A percentile compares a stretch with the other conserved stretches of the same genome.
Evolutionary conservation across 2,888 invertebrate species (phyloP).

Genomic region (Leptopterna dolabrata): DNA sequence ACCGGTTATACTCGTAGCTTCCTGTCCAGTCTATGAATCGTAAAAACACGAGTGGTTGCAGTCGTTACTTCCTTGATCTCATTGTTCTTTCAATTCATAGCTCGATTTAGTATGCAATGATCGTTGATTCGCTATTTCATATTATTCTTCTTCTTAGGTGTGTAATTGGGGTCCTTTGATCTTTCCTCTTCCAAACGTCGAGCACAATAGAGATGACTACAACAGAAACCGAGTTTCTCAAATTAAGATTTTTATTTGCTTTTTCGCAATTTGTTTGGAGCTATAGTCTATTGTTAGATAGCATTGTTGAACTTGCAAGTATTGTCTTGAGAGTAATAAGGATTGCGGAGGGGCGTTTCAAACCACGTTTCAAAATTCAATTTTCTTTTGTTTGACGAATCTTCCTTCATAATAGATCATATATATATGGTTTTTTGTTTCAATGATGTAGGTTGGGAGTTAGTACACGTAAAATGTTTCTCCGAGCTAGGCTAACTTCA

Average conservation of each 20-base stretch:
- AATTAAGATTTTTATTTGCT: conserved; percentile 7
- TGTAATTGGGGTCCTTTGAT: neutral
- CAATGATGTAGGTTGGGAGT: neutral
- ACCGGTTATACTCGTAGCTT: too few species aligned
- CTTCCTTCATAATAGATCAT: neutral
- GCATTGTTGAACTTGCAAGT: conserved; percentile 7
- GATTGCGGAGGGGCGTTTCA: neutral
- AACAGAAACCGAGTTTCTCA: neutral
- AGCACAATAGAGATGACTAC: neutral
- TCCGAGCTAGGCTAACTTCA: neutral
- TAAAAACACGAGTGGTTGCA: neutral
- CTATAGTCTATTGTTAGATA: conserved; percentile 3
- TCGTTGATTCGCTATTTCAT: neutral
- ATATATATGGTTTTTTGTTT: neutral
- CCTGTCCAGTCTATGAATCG: neutral
- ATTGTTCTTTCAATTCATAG: neutral
- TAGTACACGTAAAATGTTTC: neutral
- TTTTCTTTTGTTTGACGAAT: neutral
- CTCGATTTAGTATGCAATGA: neutral
- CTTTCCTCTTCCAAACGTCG: neutral
- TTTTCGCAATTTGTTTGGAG: conserved; percentile 4
- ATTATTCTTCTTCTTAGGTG: neutral
- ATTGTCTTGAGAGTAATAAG: conserved; percentile 3
- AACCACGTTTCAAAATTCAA: neutral
- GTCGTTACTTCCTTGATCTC: neutral